Conservation (phyloP, 2,888 invertebrate species). For the Cosmia pyralina region DNA sequence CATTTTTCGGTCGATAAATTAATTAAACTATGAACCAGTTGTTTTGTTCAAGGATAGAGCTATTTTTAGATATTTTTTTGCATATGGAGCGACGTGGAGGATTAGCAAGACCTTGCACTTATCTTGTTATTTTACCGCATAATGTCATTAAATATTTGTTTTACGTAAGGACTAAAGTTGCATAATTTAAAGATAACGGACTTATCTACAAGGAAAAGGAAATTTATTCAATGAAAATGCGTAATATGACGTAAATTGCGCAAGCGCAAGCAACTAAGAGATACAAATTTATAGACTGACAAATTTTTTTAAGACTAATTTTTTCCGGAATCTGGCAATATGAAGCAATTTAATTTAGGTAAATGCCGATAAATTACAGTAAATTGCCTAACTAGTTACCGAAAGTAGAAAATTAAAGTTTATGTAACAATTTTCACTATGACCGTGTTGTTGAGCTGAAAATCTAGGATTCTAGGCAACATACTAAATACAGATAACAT, state of each 20-base stretch:
- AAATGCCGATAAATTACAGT: not conserved
- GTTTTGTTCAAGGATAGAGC: slow-evolving; percentile 37
- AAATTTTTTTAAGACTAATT: not conserved
- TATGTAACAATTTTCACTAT: slow-evolving; percentile 16
- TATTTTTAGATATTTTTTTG: slow-evolving; percentile 47
- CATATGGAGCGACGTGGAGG: slow-evolving; percentile 12
- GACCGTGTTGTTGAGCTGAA: slow-evolving; percentile 21
- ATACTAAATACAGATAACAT: slow-evolving; percentile 47
- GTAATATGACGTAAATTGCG: slow-evolving; percentile 26
- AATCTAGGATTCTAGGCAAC: slow-evolving; percentile 41
- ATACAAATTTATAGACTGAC: too few species aligned
- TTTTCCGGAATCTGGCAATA: not conserved
- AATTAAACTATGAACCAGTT: slow-evolving; percentile 24
- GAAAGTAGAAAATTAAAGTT: slow-evolving; percentile 22
- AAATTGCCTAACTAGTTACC: slow-evolving; percentile 1
- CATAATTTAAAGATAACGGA: slow-evolving; percentile 38
- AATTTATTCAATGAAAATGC: slow-evolving; percentile 31
- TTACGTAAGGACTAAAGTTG: slow-evolving; percentile 32
- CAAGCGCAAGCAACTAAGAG: slow-evolving; percentile 9
- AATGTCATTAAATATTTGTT: slow-evolving; percentile 38
- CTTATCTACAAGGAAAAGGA: slow-evolving; percentile 41
- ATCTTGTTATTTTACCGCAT: slow-evolving; percentile 39
- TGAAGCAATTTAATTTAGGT: not conserved
- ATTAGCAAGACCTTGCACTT: slow-evolving; percentile 43
- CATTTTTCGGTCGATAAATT: slow-evolving; percentile 63